These are phyloP conservation scores for Protonibea diacanthus DNA, from an alignment of 2,797 vertebrate genomes.

Conservation along the genomic window DNA sequence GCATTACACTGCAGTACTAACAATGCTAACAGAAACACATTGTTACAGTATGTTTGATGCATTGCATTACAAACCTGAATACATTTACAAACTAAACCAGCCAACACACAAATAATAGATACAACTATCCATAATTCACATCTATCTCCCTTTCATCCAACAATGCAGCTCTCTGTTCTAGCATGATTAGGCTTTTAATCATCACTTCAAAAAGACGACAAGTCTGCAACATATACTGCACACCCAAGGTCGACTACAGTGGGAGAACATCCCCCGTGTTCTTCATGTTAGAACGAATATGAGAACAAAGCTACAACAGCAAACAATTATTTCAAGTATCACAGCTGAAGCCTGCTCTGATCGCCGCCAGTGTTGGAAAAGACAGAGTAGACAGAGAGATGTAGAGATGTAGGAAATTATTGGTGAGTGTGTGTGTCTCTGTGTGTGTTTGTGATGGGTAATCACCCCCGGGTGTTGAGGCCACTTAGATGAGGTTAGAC, in stretches of 20 bases:
- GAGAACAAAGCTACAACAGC: conserved; percentile 33
- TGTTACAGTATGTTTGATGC: neutral
- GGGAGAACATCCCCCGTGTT: conserved; percentile 6
- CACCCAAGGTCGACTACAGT: neutral
- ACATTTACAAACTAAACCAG: neutral
- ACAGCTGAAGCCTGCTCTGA: conserved; percentile 5
- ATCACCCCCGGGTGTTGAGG: conserved; percentile 43
- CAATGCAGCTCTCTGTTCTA: conserved; percentile 13
- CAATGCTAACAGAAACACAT: neutral
- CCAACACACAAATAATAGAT: neutral
- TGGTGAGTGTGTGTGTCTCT: conserved; percentile 23
- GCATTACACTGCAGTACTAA: neutral
- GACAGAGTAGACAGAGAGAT: neutral
- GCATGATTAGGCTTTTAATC: conserved; percentile 41
- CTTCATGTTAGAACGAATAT: neutral
- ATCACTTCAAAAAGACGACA: conserved; percentile 31
- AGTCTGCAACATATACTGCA: conserved; percentile 4
- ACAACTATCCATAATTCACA: neutral
- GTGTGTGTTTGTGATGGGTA: conserved; percentile 34
- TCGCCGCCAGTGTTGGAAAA: neutral
- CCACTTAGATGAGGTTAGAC: conserved; percentile 13
- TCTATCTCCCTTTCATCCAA: conserved; percentile 37
- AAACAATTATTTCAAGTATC: conserved; percentile 27
- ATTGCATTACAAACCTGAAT: neutral
- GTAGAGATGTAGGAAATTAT: neutral